Conservation (phyloP, 2,113 vertebrate species). For the Harpagus bidentatus region DNA sequence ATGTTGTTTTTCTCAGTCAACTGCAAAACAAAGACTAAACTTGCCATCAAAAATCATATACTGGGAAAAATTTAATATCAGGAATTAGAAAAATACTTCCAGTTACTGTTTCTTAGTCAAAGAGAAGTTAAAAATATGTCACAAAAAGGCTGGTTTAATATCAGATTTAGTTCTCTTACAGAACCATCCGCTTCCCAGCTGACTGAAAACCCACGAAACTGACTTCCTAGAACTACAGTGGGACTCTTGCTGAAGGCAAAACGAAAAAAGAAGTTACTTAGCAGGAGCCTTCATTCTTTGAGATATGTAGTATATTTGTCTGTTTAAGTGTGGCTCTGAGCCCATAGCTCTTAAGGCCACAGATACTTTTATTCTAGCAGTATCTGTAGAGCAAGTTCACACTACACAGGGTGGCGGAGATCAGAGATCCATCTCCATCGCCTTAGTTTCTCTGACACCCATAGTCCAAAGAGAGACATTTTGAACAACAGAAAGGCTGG, state of each 20-base stretch:
- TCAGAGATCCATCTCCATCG: not conserved
- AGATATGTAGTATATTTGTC: not conserved
- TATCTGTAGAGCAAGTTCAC: not conserved
- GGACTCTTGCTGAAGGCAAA: not conserved
- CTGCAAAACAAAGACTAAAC: not conserved
- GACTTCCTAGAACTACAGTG: not conserved
- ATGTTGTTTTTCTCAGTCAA: not conserved
- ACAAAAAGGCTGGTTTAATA: not conserved
- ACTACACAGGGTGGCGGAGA: not conserved
- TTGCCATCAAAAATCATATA: not conserved
- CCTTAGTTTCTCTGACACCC: not conserved
- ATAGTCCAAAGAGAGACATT: not conserved
- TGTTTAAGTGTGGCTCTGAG: not conserved
- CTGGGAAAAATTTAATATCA: not conserved
- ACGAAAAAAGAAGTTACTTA: not conserved
- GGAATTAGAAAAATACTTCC: not conserved
- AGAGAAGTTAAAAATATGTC: not conserved
- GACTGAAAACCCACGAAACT: not conserved
- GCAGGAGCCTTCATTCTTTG: not conserved
- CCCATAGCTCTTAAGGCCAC: not conserved
- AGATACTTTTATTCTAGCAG: not conserved
- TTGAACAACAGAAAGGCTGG: not conserved
- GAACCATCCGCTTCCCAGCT: not conserved
- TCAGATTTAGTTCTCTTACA: not conserved
- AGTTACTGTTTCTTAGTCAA: not conserved